Conservation (phyloP, 2,113 vertebrate species). For the Todiramphus saurophagus region DNA sequence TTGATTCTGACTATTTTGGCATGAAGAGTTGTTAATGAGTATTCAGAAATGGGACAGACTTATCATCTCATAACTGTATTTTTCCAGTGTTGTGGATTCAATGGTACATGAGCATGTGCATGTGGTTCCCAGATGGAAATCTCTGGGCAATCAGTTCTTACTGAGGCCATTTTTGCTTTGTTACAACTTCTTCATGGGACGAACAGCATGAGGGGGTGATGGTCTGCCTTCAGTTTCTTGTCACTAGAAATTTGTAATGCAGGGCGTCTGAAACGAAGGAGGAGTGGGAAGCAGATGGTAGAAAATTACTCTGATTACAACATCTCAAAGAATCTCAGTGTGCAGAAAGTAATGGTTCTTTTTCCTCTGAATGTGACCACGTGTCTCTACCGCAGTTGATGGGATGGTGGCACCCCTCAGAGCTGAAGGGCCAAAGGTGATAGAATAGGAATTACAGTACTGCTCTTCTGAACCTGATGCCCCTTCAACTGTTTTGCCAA, state of each 20-base stretch:
- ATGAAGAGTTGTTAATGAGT: not conserved
- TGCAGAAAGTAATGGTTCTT: not conserved
- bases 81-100: not conserved
- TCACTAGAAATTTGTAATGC: not conserved
- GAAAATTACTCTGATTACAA: not conserved
- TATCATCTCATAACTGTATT: not conserved
- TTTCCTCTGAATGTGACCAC: not conserved
- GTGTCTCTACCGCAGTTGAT: not conserved
- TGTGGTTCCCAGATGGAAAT: not conserved
- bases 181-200: not conserved
- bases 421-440: not conserved
- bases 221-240: not conserved
- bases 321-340: not conserved
- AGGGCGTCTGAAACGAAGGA: not conserved
- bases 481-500: not conserved
- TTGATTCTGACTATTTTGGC: not conserved
- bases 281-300: not conserved
- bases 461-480: not conserved
- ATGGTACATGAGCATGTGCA: not conserved
- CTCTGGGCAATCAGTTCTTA: not conserved
- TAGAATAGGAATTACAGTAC: not conserved
- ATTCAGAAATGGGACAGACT: not conserved
- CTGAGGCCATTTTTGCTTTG: not conserved
- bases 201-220: not conserved
- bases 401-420: not conserved